A percentile compares a stretch with the other conserved stretches of the same genome.
Evolutionary conservation across 2,797 vertebrate genomes (phyloP).

Genomic region (Smutsia temminckii): DNA sequence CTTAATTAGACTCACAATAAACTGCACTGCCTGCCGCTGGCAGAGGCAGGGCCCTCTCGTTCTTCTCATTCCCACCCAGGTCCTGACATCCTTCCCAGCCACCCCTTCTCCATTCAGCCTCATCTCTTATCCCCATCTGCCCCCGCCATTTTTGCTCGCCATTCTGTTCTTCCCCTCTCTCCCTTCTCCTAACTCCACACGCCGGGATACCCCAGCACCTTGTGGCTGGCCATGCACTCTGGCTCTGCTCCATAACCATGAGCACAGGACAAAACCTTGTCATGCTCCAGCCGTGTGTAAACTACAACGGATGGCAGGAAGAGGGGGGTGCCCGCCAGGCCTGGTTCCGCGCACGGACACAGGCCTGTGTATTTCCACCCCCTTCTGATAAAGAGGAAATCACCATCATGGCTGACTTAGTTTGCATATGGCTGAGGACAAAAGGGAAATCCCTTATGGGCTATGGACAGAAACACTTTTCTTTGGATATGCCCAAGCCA

Average conservation of each 20-base stretch:
- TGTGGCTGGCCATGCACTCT: neutral
- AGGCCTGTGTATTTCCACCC: neutral
- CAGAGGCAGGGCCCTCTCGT: neutral
- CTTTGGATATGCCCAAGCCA: neutral
- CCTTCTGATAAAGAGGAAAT: neutral
- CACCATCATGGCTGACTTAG: neutral
- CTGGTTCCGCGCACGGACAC: neutral
- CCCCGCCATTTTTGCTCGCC: neutral
- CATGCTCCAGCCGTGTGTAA: neutral
- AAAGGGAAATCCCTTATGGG: neutral
- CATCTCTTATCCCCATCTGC: neutral
- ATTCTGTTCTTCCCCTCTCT: neutral
- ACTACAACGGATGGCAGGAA: neutral
- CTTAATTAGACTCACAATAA: constrained; percentile 63
- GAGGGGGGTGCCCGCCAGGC: neutral
- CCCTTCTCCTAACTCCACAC: neutral
- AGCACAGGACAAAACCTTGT: neutral
- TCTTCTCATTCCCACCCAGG: neutral
- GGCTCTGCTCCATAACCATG: neutral
- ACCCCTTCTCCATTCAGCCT: neutral
- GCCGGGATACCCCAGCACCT: neutral
- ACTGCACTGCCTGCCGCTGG: constrained; percentile 37
- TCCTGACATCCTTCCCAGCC: neutral
- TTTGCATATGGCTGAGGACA: neutral
- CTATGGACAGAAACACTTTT: neutral